Evolutionary conservation across 2,797 vertebrate genomes (phyloP).

Genomic region (Cephalopachus bancanus): DNA sequence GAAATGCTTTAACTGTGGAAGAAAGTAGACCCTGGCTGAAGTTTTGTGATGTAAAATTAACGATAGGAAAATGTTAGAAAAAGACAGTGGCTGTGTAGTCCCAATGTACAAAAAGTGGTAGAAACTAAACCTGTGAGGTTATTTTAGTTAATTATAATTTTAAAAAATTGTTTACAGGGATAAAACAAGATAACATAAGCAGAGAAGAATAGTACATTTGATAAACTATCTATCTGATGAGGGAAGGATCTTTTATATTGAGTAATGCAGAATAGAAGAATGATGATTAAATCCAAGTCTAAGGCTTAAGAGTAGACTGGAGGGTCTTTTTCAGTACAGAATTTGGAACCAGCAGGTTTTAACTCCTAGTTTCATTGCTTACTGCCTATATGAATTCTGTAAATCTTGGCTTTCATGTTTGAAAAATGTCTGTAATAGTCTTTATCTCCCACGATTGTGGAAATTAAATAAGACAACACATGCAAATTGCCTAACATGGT

Average conservation of each 20-base stretch:
- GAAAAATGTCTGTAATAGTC: conserved; percentile 1
- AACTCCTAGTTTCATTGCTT: neutral
- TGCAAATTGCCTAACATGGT: neutral
- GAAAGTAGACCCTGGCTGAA: neutral
- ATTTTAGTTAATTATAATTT: conserved; percentile 17
- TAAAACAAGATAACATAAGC: neutral
- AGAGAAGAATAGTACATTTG: neutral
- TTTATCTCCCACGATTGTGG: neutral
- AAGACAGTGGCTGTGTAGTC: neutral
- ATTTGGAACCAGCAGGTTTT: neutral
- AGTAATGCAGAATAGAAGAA: neutral
- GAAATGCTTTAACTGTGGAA: neutral
- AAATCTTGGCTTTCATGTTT: neutral
- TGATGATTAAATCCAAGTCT: neutral
- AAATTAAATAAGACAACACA: neutral
- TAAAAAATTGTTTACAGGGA: neutral
- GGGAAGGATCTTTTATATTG: neutral
- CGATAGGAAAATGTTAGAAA: neutral
- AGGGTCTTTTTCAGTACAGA: neutral
- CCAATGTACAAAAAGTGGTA: neutral
- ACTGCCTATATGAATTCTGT: neutral
- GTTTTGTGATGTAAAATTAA: neutral
- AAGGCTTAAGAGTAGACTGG: neutral
- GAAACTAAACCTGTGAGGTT: neutral
- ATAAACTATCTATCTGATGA: neutral